Base-by-base conservation (phyloP, 2,888 invertebrate species). In the Pegoplata infirma region DNA sequence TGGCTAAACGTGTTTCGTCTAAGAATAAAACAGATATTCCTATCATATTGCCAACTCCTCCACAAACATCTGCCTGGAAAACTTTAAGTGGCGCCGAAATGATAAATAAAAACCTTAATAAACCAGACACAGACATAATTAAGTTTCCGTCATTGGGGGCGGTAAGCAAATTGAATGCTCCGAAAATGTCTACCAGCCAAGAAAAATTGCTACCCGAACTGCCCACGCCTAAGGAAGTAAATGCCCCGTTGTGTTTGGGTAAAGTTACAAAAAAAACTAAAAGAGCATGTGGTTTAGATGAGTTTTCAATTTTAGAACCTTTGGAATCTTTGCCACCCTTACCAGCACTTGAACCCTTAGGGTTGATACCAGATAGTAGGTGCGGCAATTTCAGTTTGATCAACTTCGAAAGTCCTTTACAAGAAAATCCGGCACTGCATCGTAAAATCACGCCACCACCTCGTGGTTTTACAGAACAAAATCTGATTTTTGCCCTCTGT, bases 401-500 rank as follows among this genome's bases (percentile, higher is more conserved):
- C 6, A 89, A 88, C 66, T 89, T 89, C 47, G 89, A 89, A 81
- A 89, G 88, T 81, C 89, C 89, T 1, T 56, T 85, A 25, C 83
- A 86, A 69, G 89, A 89, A 74, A 81, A 82, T 59, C 79, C 84
- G 0, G 73, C 77, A 21, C 59, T 84, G 1, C 78, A 82, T n/a
- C 71, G 83, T 3, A 84, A 85, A 66, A 84, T 85, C 49, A 84
- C 84, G 14, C 84, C 85, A 32, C 81, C 84, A 19, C 83, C 84
- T 3, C 84, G 84, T 1, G 86, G 85, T 44, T 86, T 87, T 61
- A 86, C 85, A 32, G 85, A 87, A 61, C 84, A 88, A 73, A 90
- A 87, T 75, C 80, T 89, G 2, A 87, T 89, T 6, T 82, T 89
- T 67, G 90, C 89, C 0, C 81, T 89, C 1, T 90, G 90, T 61